phyloP scores from a whole-genome alignment of 2,113 vertebrate species.

The Oenanthe melanoleuca region DNA sequence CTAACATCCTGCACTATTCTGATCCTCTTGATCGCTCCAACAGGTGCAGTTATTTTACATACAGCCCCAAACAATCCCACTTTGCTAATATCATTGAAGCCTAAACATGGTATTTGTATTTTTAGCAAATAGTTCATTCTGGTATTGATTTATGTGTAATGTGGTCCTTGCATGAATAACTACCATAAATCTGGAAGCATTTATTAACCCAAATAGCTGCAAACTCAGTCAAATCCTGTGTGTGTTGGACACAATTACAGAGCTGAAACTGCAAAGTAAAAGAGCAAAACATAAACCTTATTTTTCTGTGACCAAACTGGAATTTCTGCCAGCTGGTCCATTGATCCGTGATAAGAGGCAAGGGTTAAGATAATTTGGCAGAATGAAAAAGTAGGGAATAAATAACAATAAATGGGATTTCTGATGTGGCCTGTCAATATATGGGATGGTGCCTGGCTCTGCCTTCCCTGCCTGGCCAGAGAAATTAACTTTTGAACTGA shows the following conservation, averaged over 20 bases:
- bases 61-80: neutral
- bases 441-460: neutral
- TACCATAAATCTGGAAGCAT: slow-evolving; percentile 26
- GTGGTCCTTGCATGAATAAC: slow-evolving; percentile 49
- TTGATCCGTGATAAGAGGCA: neutral
- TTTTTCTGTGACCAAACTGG: neutral
- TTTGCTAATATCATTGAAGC: slow-evolving; percentile 1
- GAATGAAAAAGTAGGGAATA: neutral
- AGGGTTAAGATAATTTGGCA: slow-evolving; percentile 7
- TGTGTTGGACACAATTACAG: neutral
- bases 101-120: slow-evolving; percentile 55
- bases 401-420: neutral
- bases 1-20: neutral
- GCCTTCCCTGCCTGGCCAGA: neutral
- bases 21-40: neutral
- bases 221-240: slow-evolving; percentile 42
- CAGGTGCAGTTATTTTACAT: slow-evolving; percentile 20
- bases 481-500: slow-evolving; percentile 4
- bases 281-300: neutral
- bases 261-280: neutral
- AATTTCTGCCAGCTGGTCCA: neutral
- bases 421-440: neutral
- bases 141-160: slow-evolving; percentile 58
- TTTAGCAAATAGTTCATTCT: slow-evolving; percentile 68
- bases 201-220: slow-evolving; percentile 24